These are phyloP conservation scores for Nannoperca obscura DNA, from an alignment of 2,797 vertebrate species.

Conservation along the genomic window DNA sequence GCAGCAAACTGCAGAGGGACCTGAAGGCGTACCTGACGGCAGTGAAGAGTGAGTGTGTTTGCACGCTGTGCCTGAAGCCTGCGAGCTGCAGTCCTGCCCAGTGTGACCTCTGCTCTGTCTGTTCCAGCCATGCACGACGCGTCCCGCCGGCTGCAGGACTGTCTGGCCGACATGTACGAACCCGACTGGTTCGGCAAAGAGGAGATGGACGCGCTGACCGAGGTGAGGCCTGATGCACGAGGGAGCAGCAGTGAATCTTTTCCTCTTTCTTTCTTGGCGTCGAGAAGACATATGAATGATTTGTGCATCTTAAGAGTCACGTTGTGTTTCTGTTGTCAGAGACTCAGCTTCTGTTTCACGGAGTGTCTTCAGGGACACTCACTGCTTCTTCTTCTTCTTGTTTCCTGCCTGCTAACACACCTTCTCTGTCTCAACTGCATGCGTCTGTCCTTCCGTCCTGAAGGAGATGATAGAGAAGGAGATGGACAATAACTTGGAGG, in stretches of 20 bases:
- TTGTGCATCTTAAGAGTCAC: background rate
- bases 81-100: no score
- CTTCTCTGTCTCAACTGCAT: slow-evolving; percentile 62
- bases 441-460: slow-evolving; percentile 60
- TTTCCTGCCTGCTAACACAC: slow-evolving; percentile 20
- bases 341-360: no score
- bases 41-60: slow-evolving; percentile 89
- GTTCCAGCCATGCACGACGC: slow-evolving; percentile 94
- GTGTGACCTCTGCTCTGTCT: no score
- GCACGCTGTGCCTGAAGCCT: no score
- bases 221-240: slow-evolving; percentile 88
- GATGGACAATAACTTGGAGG: slow-evolving; percentile 85
- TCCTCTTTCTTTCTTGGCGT: no score
- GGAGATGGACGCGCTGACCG: slow-evolving; percentile 90
- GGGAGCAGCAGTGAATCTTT: no score
- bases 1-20: slow-evolving; percentile 93
- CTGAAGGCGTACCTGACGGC: slow-evolving; percentile 90
- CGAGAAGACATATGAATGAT: background rate
- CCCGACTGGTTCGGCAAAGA: slow-evolving; percentile 98
- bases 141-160: slow-evolving; percentile 94
- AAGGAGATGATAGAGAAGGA: slow-evolving; percentile 88
- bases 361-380: no score
- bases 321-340: no score
- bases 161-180: slow-evolving; percentile 96
- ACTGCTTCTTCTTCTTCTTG: background rate